A percentile compares a stretch with the other conserved stretches of the same genome.
These are phyloP conservation scores for Drosophila nigritarsus DNA, from an alignment of 2,888 invertebrate genomes.

Conservation along the genomic window DNA sequence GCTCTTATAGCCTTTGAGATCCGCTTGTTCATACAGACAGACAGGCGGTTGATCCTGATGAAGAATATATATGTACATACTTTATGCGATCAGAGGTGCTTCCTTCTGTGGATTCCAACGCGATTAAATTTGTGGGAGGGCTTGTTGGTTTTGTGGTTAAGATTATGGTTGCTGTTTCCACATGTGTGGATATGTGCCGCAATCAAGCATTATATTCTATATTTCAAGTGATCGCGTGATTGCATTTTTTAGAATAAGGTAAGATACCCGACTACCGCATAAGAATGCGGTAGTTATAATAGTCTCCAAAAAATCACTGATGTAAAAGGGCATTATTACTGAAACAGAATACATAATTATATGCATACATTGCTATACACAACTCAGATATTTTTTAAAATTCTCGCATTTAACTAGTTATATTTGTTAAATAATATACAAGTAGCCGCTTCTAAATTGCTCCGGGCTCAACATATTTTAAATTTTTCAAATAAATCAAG, in stretches of 20 bases:
- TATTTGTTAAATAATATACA: not conserved
- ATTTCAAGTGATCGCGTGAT: not conserved
- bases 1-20: too few species aligned
- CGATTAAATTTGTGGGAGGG: not conserved
- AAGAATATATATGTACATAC: too few species aligned
- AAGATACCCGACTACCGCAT: not conserved
- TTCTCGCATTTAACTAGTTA: not conserved
- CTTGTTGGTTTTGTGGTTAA: not conserved
- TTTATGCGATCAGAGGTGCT: too few species aligned
- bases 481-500: conserved; percentile 35
- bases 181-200: not conserved
- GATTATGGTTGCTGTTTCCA: not conserved
- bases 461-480: conserved; percentile 1
- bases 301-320: not conserved
- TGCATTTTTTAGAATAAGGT: not conserved
- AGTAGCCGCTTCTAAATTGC: not conserved
- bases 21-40: too few species aligned
- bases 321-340: not conserved
- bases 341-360: not conserved
- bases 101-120: not conserved
- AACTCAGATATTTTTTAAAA: not conserved
- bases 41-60: too few species aligned
- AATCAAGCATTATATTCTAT: not conserved
- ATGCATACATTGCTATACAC: not conserved
- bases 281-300: too few species aligned